These are phyloP conservation scores for Melanotaenia maccullochi DNA, from an alignment of 2,797 vertebrate genomes.

Conservation along the genomic window DNA sequence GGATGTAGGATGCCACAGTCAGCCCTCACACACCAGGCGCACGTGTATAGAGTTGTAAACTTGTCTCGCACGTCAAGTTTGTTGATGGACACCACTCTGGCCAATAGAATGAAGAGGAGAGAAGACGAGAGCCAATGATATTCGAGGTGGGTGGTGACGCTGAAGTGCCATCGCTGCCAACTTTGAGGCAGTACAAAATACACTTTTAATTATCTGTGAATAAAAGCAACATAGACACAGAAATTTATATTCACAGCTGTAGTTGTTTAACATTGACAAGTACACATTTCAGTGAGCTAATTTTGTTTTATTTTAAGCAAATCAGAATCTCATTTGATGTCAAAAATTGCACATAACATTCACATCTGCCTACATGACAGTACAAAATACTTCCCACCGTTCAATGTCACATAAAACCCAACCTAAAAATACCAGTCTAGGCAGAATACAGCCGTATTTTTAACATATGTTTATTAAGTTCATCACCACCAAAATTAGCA, in stretches of 20 bases:
- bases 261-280: not conserved
- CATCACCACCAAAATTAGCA: not conserved
- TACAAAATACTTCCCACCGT: not conserved
- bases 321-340: not conserved
- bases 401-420: not conserved
- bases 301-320: not conserved
- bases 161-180: not conserved
- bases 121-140: conserved; percentile 69
- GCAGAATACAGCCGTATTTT: not conserved
- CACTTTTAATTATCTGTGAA: not conserved
- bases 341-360: not conserved
- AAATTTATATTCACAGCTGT: not conserved
- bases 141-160: conserved; percentile 47
- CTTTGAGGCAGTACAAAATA: not conserved
- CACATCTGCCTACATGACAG: not conserved
- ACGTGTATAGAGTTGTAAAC: conserved; percentile 81
- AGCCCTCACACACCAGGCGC: conserved; percentile 52
- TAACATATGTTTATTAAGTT: conserved; percentile 9
- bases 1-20: conserved; percentile 36
- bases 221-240: not conserved
- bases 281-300: not conserved
- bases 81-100: conserved; percentile 49
- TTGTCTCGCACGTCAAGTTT: conserved; percentile 66
- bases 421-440: not conserved
- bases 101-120: conserved; percentile 66